These are phyloP conservation scores for Sarotherodon lohbergeri DNA, from an alignment of 2,113 vertebrate genomes.

Conservation along the genomic window DNA sequence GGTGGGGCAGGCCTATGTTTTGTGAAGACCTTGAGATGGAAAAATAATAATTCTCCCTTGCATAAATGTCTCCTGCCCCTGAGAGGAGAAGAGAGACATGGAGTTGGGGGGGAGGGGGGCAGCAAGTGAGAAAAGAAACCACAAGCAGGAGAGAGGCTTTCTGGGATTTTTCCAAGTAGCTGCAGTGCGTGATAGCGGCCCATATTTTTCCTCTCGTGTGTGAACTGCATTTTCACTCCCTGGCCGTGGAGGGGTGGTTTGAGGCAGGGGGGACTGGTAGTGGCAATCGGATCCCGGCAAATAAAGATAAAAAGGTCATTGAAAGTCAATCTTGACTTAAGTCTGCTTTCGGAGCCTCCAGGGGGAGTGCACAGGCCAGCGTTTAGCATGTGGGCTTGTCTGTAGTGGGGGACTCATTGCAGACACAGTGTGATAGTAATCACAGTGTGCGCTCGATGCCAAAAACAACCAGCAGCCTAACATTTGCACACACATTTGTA, in stretches of 20 bases:
- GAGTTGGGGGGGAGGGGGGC: neutral
- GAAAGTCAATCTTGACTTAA: constrained; percentile 20
- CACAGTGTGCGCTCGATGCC: neutral
- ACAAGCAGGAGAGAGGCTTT: constrained; percentile 10
- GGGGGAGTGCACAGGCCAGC: neutral
- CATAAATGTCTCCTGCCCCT: constrained; percentile 12
- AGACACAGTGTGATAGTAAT: constrained; percentile 36
- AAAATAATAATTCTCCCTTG: constrained; percentile 53
- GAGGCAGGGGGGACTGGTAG: neutral
- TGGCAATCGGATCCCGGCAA: constrained; percentile 27
- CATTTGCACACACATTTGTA: constrained; percentile 21
- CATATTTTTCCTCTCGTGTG: constrained; percentile 23
- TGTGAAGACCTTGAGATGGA: constrained; percentile 37
- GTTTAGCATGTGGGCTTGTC: constrained; percentile 5
- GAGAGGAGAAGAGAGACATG: neutral
- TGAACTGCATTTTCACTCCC: constrained; percentile 15
- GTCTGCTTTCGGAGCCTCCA: constrained; percentile 7
- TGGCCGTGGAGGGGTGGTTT: neutral
- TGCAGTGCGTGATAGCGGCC: neutral
- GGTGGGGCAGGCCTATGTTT: neutral
- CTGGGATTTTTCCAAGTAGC: constrained; percentile 27
- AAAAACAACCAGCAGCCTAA: constrained; percentile 21
- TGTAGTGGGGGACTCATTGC: constrained; percentile 12
- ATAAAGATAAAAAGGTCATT: constrained; percentile 55
- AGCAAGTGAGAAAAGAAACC: constrained; percentile 10